Conservation (phyloP, 2,888 invertebrate species). For the Lasioglossum morio region DNA sequence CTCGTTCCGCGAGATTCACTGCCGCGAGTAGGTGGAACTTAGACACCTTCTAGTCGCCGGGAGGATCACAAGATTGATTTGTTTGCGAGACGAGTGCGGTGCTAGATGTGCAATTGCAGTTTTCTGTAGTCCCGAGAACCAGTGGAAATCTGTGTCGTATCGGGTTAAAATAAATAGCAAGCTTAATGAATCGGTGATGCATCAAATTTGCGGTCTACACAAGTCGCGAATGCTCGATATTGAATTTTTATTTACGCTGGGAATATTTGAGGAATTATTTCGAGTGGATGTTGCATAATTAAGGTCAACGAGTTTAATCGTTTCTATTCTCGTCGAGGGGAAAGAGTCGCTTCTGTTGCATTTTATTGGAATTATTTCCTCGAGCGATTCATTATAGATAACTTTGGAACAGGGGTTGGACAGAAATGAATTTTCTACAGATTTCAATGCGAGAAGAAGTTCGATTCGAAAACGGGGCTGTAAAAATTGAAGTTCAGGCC, state of each 20-base stretch:
- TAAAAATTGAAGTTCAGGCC: not conserved
- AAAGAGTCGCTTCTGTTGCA: not conserved
- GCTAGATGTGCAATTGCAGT: not conserved
- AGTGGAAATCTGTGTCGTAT: not conserved
- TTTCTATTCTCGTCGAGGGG: not conserved
- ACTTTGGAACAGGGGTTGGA: no score
- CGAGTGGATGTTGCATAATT: not conserved
- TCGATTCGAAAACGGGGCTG: not conserved
- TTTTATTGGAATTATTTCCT: not conserved
- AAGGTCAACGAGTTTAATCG: not conserved
- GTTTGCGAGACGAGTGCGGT: not conserved
- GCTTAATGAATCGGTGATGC: not conserved
- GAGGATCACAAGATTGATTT: not conserved
- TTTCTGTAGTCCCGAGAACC: not conserved
- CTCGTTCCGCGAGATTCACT: conserved; percentile 13
- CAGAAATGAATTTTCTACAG: not conserved
- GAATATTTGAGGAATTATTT: not conserved
- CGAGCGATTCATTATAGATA: not conserved
- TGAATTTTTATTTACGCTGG: not conserved
- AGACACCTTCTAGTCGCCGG: not conserved
- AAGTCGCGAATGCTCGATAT: not conserved
- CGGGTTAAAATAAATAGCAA: not conserved
- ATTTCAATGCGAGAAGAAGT: not conserved
- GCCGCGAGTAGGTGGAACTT: not conserved
- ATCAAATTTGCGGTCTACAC: not conserved